These are phyloP conservation scores for Entomyzon cyanotis DNA, from an alignment of 2,113 vertebrate species.

Conservation along the genomic window DNA sequence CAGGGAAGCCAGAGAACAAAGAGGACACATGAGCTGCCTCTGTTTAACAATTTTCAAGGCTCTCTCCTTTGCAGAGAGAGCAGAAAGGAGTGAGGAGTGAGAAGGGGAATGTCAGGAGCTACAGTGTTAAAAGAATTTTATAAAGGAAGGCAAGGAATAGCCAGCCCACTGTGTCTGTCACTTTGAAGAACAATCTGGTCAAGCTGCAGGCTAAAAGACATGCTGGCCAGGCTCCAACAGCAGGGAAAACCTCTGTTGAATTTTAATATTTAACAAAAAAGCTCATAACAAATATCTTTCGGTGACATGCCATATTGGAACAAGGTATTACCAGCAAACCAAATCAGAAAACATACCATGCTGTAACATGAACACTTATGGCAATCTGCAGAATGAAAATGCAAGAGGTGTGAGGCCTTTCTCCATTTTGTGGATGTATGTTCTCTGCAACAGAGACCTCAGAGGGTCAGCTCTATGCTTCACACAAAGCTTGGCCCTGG, in stretches of 20 bases:
- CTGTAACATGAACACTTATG: not conserved
- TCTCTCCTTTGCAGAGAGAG: not conserved
- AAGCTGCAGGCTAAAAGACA: conserved; percentile 50
- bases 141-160: not conserved
- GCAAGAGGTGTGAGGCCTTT: not conserved
- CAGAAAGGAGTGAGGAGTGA: not conserved
- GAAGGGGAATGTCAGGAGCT: not conserved
- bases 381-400: not conserved
- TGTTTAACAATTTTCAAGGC: conserved; percentile 12
- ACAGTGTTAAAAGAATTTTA: not conserved
- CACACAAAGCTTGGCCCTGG: not conserved
- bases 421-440: not conserved
- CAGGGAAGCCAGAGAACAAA: conserved; percentile 1
- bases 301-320: not conserved
- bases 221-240: conserved; percentile 7
- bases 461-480: not conserved
- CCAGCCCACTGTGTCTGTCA: conserved; percentile 16
- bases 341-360: not conserved
- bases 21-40: not conserved
- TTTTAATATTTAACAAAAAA: conserved; percentile 38
- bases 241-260: not conserved
- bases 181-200: conserved; percentile 45
- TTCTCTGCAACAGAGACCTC: not conserved
- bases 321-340: not conserved
- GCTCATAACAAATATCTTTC: not conserved